Evolutionary conservation across 1,140 invertebrate genomes (phyloP), one percentile per base, ranked within the genome.

Genomic region (Bombus huntii): DNA sequence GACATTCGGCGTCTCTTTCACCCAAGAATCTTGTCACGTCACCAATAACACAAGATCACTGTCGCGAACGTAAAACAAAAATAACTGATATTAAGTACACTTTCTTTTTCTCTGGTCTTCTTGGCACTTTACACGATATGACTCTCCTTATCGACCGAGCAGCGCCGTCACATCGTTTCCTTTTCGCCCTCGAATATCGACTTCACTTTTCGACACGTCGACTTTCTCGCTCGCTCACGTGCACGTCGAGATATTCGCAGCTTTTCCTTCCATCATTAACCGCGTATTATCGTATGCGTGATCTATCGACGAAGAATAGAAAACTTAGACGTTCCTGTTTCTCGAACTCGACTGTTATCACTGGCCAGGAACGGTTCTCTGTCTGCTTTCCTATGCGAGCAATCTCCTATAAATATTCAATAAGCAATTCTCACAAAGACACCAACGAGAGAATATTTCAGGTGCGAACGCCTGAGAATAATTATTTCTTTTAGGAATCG

Each of bases 81-180:
- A 76, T 25, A 34, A 62, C 34, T 34, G 34, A 39, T 10, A 39
- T 65, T 31, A 34, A 79, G 47, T 72, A 72, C 53, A 72, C 76
- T 31, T 72, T 74, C 13, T 34, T 75, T 31, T n/a, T 65, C 22
- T 73, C 22, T 31, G 39, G 18, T 80, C 68, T 79, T 57, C 39
- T 65, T 79, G 47, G 31, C 83, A 78, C 65, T 72, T 47, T n/a
- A 8, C 22, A 31, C 18, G 5, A 47, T 37, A 34, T 1, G 6
- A 80, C 77, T 47, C 83, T 80, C 6, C 42, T 85, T 85, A 85
- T 80, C 83, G 76, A 79, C 68, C 28, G 77, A 85, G 76, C 47
- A 80, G 6, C 65, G 5, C 31, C 66, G 66, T 72, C 47, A 65
- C 68, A 71, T 79, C 81, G 34, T 84, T 79, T 84, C 65, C 53